Percentiles rank a stretch among this genome's conserved stretches.
phyloP scores from a whole-genome alignment of 2,888 invertebrate genomes.

The Spisula subtruncata region DNA sequence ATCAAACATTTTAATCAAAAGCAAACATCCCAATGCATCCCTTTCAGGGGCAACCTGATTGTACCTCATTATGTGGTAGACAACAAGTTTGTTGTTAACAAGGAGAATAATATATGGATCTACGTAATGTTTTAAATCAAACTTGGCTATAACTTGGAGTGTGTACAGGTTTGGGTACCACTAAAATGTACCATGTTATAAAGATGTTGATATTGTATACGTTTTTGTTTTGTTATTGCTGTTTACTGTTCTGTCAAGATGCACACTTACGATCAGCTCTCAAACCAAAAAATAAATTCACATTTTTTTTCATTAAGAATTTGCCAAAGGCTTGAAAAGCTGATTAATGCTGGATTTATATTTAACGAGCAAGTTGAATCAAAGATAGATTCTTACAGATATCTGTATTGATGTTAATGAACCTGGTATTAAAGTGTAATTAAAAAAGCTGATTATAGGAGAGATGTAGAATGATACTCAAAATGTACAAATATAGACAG shows the following conservation, averaged over 20 bases:
- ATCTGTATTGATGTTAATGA: neutral
- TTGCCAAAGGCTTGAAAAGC: slow-evolving; percentile 3
- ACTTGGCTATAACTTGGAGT: neutral
- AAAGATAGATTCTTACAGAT: slow-evolving; percentile 8
- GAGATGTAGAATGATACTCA: neutral
- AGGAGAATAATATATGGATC: neutral
- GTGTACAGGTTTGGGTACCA: neutral
- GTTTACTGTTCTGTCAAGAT: too few relatives aligned
- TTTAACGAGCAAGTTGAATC: neutral
- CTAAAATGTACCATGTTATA: too few relatives aligned
- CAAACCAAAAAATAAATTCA: too few relatives aligned
- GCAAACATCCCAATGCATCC: too few relatives aligned
- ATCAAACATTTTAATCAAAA: too few relatives aligned
- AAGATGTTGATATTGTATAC: too few relatives aligned
- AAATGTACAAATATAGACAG: neutral
- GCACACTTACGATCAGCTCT: too few relatives aligned
- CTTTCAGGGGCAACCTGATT: too few relatives aligned
- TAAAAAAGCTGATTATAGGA: neutral
- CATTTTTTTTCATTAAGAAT: too few relatives aligned
- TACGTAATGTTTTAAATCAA: neutral
- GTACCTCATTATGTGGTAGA: too few relatives aligned
- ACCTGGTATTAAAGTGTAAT: neutral
- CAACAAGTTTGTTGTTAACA: too few relatives aligned
- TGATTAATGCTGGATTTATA: neutral
- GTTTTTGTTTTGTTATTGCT: too few relatives aligned